Evolutionary conservation across 2,888 invertebrate species (phyloP).

Genomic region (Stenichneumon culpator): DNA sequence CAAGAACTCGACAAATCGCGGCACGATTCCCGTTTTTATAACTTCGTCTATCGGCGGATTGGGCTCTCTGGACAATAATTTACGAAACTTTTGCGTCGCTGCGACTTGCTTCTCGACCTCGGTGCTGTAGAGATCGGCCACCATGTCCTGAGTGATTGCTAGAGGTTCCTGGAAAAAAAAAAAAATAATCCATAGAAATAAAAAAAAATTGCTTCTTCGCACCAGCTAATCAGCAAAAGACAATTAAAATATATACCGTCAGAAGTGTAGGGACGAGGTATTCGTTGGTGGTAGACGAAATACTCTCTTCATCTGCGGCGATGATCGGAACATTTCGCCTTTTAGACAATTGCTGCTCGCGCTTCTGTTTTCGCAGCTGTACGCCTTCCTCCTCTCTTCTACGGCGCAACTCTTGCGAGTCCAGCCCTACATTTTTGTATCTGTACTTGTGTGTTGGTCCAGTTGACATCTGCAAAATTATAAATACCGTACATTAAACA

Average conservation of each 20-base stretch:
- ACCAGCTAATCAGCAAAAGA: not conserved
- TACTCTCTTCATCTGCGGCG: conserved; percentile 80
- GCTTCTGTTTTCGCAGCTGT: conserved; percentile 97
- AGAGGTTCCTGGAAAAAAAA: conserved; percentile 85
- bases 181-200: not conserved
- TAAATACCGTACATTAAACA: not conserved
- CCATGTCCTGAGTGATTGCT: conserved; percentile 92
- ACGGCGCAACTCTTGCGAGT: conserved; percentile 96
- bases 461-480: conserved; percentile 89
- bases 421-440: conserved; percentile 97
- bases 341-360: conserved; percentile 97
- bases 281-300: conserved; percentile 77
- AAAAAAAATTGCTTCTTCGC: conserved; percentile 40
- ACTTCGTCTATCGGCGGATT: conserved; percentile 99
- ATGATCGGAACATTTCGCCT: conserved; percentile 92
- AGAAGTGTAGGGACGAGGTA: conserved; percentile 75
- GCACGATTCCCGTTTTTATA: conserved; percentile 97
- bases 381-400: conserved; percentile 98
- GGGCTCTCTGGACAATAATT: conserved; percentile 96
- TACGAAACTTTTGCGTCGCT: conserved; percentile 97
- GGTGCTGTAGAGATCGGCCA: conserved; percentile 92
- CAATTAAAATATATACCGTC: conserved; percentile 20
- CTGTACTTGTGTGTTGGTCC: conserved; percentile 94
- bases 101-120: conserved; percentile 92
- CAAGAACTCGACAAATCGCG: conserved; percentile 96